Percentiles rank a stretch among this genome's conserved stretches.
Evolutionary conservation across 1,140 invertebrate genomes (phyloP).

Genomic region (Philaenus spumarius): DNA sequence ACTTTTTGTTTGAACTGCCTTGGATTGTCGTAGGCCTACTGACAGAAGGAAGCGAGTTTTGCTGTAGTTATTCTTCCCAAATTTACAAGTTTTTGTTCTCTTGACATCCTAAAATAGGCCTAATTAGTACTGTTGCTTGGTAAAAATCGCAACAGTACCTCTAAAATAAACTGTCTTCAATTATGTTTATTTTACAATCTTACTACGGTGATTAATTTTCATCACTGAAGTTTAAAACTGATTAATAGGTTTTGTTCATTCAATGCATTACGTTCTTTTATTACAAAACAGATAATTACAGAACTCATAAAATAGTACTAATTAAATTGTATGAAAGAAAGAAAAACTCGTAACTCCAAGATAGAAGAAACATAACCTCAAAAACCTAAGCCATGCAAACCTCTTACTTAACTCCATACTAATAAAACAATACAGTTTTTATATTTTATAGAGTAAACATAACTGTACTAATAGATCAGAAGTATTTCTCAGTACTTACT

Average conservation of each 20-base stretch:
- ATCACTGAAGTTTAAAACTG: neutral
- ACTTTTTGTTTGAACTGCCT: neutral
- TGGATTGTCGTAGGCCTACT: neutral
- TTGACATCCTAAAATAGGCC: constrained; percentile 4
- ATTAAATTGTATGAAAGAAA: neutral
- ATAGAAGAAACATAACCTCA: neutral
- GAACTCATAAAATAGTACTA: neutral
- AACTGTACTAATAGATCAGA: too few relatives aligned
- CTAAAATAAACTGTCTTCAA: neutral
- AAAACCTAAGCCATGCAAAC: too few relatives aligned
- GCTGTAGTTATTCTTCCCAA: too few relatives aligned
- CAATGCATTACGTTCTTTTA: neutral
- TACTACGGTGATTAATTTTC: neutral
- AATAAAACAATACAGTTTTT: neutral
- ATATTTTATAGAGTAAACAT: too few relatives aligned
- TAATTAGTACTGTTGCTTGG: neutral
- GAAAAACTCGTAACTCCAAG: constrained; percentile 7
- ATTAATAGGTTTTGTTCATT: neutral
- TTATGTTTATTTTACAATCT: neutral
- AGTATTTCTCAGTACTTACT: constrained; percentile 2
- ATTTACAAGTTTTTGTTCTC: neutral
- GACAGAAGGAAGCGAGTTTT: neutral
- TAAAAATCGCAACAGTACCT: neutral
- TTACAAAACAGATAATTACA: neutral
- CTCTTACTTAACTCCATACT: neutral